Conservation (phyloP, 2,113 vertebrate genomes). For the Anolis carolinensis region DNA sequence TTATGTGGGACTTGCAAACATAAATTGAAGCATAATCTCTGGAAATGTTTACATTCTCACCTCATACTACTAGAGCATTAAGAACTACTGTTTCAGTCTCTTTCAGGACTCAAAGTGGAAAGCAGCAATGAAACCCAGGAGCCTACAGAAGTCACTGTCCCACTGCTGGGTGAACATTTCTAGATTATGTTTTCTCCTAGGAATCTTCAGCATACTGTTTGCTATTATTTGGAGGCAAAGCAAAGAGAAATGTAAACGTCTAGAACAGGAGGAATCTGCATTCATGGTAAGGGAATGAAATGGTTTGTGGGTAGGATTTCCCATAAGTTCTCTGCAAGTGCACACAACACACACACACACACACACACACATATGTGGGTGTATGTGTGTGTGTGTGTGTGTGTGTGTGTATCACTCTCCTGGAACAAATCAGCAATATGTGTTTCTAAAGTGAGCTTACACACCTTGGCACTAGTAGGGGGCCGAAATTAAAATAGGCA, state of each 20-base stretch:
- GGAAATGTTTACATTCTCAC: background rate
- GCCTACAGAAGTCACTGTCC: background rate
- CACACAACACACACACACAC: no score
- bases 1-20: conserved; percentile 4
- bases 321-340: background rate
- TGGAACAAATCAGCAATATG: no score
- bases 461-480: no score
- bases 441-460: background rate
- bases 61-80: background rate
- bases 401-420: no score
- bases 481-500: no score
- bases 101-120: background rate
- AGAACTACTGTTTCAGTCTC: background rate
- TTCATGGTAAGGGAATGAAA: background rate
- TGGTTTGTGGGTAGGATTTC: rapidly evolving
- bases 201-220: background rate
- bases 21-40: background rate
- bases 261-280: background rate
- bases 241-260: background rate
- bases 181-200: background rate
- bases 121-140: background rate
- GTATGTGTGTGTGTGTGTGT: no score
- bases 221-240: background rate
- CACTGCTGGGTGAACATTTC: background rate
- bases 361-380: no score